phyloP scores from a whole-genome alignment of 2,797 vertebrate species.

The Enteromius afrohamiltoni region DNA sequence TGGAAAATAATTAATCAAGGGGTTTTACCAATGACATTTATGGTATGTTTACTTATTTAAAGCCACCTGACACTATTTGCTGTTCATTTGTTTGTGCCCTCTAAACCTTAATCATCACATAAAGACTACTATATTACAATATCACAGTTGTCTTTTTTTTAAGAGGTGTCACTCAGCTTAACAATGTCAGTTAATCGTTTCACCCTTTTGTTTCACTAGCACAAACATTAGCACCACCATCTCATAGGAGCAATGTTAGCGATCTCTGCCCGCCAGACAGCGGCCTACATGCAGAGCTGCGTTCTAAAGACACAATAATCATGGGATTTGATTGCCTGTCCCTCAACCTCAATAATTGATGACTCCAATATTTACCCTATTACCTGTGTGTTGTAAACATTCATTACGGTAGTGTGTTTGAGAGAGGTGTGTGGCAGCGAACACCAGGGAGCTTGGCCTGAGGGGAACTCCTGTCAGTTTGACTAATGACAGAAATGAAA shows the following conservation, averaged over 20 bases:
- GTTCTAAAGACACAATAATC: slow-evolving; percentile 83
- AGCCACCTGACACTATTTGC: neutral
- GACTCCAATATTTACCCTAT: slow-evolving; percentile 92
- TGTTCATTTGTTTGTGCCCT: neutral
- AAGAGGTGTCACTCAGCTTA: slow-evolving; percentile 54
- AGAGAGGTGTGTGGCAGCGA: slow-evolving; percentile 78
- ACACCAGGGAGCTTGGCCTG: slow-evolving; percentile 76
- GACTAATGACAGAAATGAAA: slow-evolving; percentile 90
- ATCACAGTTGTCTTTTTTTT: neutral
- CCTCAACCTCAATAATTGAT: slow-evolving; percentile 91
- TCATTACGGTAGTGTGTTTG: slow-evolving; percentile 81
- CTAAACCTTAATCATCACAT: neutral
- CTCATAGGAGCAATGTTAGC: slow-evolving; percentile 52
- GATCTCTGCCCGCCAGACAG: slow-evolving; percentile 66
- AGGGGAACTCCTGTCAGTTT: slow-evolving; percentile 85
- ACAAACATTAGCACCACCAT: slow-evolving; percentile 70
- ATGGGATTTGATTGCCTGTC: slow-evolving; percentile 86
- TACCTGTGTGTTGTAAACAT: slow-evolving; percentile 94
- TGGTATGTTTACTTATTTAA: neutral
- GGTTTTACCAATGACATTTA: neutral
- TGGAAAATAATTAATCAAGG: slow-evolving; percentile 63
- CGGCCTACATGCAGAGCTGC: slow-evolving; percentile 72
- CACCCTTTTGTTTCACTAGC: slow-evolving; percentile 59
- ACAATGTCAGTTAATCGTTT: slow-evolving; percentile 73
- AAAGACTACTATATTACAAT: neutral